These are phyloP conservation scores for Pachyrhynchus sulphureomaculatus DNA, from an alignment of 1,140 invertebrate genomes.

Conservation along the genomic window DNA sequence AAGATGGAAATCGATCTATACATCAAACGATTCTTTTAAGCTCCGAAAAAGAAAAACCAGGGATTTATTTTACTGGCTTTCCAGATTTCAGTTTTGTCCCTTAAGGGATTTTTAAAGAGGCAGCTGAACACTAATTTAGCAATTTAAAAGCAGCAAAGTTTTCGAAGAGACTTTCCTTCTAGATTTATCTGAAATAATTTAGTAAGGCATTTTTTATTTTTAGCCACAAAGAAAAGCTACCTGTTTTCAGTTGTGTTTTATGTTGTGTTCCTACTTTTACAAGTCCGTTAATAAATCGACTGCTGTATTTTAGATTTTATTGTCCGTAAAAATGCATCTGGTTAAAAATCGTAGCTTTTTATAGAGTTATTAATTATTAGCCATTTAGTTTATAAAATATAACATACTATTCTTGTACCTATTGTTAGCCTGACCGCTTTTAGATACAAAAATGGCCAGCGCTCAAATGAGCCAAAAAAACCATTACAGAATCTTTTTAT, in stretches of 20 bases:
- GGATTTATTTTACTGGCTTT: slow-evolving; percentile 16
- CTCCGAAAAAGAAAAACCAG: slow-evolving; percentile 12
- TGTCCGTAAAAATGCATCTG: no score
- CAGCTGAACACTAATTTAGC: slow-evolving; percentile 20
- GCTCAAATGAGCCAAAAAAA: no score
- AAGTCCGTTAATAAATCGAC: no score
- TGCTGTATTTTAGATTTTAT: no score
- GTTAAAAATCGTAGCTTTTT: no score
- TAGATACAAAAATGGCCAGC: no score
- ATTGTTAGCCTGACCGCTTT: no score
- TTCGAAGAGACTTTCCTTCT: not conserved
- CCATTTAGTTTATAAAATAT: no score
- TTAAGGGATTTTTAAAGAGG: slow-evolving; percentile 24
- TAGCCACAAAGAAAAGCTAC: slow-evolving; percentile 1
- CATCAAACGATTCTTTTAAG: slow-evolving; percentile 14
- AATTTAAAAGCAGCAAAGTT: slow-evolving; percentile 21
- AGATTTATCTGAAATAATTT: slow-evolving; percentile 7
- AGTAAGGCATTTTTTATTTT: not conserved
- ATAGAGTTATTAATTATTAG: no score
- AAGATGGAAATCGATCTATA: slow-evolving; percentile 3
- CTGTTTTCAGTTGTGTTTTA: not conserved
- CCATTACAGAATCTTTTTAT: no score
- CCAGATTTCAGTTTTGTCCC: slow-evolving; percentile 16
- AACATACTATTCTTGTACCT: no score
- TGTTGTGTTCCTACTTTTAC: not conserved